Evolutionary conservation across 2,797 vertebrate genomes (phyloP).

Genomic region (Holocentrus rufus): DNA sequence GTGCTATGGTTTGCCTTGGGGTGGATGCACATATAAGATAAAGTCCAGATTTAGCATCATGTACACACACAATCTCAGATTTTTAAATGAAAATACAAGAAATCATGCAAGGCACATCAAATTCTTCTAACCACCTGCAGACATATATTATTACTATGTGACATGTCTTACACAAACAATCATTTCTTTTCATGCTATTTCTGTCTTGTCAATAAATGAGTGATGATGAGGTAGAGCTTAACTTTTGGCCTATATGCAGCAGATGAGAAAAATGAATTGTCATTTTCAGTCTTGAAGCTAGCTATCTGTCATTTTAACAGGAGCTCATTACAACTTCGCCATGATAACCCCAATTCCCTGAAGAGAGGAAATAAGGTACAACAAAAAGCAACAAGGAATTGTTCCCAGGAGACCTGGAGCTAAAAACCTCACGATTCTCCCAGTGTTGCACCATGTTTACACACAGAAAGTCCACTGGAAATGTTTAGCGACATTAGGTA

Average conservation of each 20-base stretch:
- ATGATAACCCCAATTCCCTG: conserved; percentile 16
- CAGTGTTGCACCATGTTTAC: not conserved
- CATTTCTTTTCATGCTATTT: not conserved
- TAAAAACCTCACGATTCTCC: not conserved
- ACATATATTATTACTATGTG: not conserved
- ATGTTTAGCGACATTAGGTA: not conserved
- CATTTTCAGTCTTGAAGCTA: not conserved
- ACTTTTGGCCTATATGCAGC: not conserved
- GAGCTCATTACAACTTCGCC: conserved; percentile 33
- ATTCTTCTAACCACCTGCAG: not conserved
- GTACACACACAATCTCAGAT: too few species aligned
- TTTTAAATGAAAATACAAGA: not conserved
- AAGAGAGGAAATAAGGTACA: conserved; percentile 12
- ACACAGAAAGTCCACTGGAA: not conserved
- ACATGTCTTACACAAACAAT: too few species aligned
- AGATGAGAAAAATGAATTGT: not conserved
- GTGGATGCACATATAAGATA: not conserved
- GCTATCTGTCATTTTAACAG: conserved; percentile 18
- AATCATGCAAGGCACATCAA: not conserved
- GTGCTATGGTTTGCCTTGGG: not conserved
- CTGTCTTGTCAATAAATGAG: not conserved
- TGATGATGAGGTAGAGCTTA: not conserved
- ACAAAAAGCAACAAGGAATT: not conserved
- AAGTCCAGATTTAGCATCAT: not conserved
- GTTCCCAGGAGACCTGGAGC: conserved; percentile 6